phyloP scores from a whole-genome alignment of 2,888 invertebrate species.

The Drosophila kuntzei region DNA sequence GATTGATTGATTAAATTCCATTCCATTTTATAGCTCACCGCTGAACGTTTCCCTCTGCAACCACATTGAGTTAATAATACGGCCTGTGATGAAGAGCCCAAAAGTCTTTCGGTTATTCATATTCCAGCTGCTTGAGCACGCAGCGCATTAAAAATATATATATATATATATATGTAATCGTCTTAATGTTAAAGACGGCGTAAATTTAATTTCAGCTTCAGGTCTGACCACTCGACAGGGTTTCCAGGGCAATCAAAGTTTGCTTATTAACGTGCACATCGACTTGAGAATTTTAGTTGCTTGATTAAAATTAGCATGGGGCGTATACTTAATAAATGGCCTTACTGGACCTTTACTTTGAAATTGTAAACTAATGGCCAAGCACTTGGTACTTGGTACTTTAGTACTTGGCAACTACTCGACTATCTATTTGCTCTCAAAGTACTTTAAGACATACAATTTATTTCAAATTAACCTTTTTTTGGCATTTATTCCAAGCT shows the following conservation, averaged over 20 bases:
- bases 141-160: slow-evolving; percentile 41
- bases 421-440: background rate
- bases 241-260: slow-evolving; percentile 66
- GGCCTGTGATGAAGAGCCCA: slow-evolving; percentile 20
- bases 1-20: slow-evolving; percentile 67
- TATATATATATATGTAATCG: background rate
- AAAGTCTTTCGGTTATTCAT: slow-evolving; percentile 36
- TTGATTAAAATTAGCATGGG: slow-evolving; percentile 48
- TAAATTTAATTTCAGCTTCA: slow-evolving; percentile 59
- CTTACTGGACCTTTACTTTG: slow-evolving; percentile 1
- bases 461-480: too few species aligned
- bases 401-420: slow-evolving; percentile 2
- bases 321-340: slow-evolving; percentile 55
- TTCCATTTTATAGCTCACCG: slow-evolving; percentile 46
- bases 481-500: background rate
- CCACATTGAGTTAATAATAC: slow-evolving; percentile 33
- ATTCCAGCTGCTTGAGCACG: slow-evolving; percentile 60
- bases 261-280: slow-evolving; percentile 61
- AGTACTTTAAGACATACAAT: background rate
- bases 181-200: slow-evolving; percentile 28
- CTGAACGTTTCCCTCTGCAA: slow-evolving; percentile 6
- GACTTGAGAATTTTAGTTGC: slow-evolving; percentile 27
- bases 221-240: slow-evolving; percentile 38
- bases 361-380: slow-evolving; percentile 22
- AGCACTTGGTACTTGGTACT: background rate